These are phyloP conservation scores for Philhelius pedissequus DNA, from an alignment of 2,888 invertebrate species.

Conservation along the genomic window DNA sequence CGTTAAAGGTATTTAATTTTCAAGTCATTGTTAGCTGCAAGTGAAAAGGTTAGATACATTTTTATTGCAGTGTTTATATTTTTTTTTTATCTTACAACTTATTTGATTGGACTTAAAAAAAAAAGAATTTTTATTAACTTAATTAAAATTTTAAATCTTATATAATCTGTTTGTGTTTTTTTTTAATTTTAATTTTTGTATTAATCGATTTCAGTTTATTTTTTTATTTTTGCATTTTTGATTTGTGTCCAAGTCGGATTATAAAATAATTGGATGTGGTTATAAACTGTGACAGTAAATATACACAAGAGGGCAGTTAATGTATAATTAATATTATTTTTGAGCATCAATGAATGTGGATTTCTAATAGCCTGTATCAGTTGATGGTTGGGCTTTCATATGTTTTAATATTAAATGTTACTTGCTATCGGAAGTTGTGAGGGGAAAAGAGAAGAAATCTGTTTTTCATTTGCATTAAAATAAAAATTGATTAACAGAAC, in stretches of 20 bases:
- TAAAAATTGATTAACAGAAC: too few relatives aligned
- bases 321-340: too few relatives aligned
- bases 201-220: background rate
- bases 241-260: background rate
- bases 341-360: too few relatives aligned
- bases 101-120: too few relatives aligned
- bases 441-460: too few relatives aligned
- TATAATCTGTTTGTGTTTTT: background rate
- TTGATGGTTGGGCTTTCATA: too few relatives aligned
- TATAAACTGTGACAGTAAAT: background rate
- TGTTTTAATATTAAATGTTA: too few relatives aligned
- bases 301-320: background rate
- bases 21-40: background rate
- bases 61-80: background rate
- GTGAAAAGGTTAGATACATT: constrained; percentile 9
- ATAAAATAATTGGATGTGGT: background rate
- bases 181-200: too few relatives aligned
- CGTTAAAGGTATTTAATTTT: background rate
- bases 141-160: background rate
- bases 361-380: too few relatives aligned
- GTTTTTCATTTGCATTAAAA: too few relatives aligned
- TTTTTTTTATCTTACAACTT: background rate
- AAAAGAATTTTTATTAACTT: too few relatives aligned
- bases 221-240: background rate
- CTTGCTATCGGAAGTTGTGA: too few relatives aligned